Evolutionary conservation across 1,140 invertebrate genomes (phyloP).

Genomic region (Eupeodes corollae): DNA sequence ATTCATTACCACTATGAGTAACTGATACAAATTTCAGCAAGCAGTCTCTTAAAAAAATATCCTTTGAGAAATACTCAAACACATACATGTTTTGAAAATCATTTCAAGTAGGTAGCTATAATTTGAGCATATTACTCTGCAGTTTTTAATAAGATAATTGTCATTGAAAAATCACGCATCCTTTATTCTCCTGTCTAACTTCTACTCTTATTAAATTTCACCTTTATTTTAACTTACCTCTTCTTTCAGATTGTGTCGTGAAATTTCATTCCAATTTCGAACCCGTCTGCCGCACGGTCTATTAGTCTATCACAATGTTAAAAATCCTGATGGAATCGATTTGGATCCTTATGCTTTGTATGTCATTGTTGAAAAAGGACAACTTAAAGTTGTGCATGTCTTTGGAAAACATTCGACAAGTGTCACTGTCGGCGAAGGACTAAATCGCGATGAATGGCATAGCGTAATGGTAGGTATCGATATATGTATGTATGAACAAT

Average conservation of each 20-base stretch:
- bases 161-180: too few relatives aligned
- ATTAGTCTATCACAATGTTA: constrained; percentile 78
- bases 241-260: constrained; percentile 62
- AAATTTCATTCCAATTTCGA: constrained; percentile 78
- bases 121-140: too few relatives aligned
- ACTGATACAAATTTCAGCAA: too few relatives aligned
- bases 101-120: too few relatives aligned
- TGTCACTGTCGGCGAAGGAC: constrained; percentile 72
- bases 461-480: constrained; percentile 59
- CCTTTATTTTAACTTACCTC: not conserved
- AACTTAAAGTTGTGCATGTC: constrained; percentile 80
- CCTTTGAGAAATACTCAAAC: too few relatives aligned
- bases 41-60: too few relatives aligned
- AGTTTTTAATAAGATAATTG: too few relatives aligned
- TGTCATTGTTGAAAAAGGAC: constrained; percentile 79
- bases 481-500: too few relatives aligned
- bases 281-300: constrained; percentile 76
- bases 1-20: too few relatives aligned
- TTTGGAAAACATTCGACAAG: constrained; percentile 76
- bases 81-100: too few relatives aligned
- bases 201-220: too few relatives aligned
- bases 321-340: constrained; percentile 62
- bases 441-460: constrained; percentile 85
- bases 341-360: constrained; percentile 73
- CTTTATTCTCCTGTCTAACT: too few relatives aligned